Conservation (phyloP, 2,797 vertebrate species). For the Dipus sagitta region DNA sequence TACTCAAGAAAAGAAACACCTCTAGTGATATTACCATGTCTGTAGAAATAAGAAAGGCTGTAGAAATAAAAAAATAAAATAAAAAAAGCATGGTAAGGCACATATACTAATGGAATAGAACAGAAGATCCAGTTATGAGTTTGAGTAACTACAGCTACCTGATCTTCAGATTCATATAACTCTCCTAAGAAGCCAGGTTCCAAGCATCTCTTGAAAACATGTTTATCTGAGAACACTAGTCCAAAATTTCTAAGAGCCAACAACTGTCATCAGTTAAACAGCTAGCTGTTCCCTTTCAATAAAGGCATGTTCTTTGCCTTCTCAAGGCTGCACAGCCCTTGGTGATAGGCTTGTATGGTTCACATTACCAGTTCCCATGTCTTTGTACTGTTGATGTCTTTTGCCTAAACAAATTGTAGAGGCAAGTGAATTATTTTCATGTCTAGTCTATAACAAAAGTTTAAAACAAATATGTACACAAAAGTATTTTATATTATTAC, state of each 20-base stretch:
- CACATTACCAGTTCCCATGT: too few relatives aligned
- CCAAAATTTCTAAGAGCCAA: not conserved
- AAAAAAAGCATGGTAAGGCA: too few relatives aligned
- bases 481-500: not conserved
- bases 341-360: too few relatives aligned
- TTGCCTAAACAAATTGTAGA: not conserved
- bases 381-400: too few relatives aligned
- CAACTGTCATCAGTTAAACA: not conserved
- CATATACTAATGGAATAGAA: not conserved
- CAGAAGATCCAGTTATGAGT: not conserved
- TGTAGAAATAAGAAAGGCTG: too few relatives aligned
- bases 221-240: not conserved
- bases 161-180: not conserved
- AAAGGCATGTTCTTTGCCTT: too few relatives aligned
- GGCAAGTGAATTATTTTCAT: not conserved
- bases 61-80: too few relatives aligned
- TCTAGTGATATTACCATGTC: not conserved
- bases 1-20: not conserved
- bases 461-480: not conserved
- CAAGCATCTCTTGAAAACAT: not conserved
- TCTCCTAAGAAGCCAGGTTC: not conserved
- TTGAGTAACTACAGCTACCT: too few relatives aligned
- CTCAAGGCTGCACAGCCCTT: too few relatives aligned
- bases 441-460: not conserved
- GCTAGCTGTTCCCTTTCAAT: too few relatives aligned